Evolutionary conservation across 2,113 vertebrate genomes (phyloP).

Genomic region (Clinocottus analis): DNA sequence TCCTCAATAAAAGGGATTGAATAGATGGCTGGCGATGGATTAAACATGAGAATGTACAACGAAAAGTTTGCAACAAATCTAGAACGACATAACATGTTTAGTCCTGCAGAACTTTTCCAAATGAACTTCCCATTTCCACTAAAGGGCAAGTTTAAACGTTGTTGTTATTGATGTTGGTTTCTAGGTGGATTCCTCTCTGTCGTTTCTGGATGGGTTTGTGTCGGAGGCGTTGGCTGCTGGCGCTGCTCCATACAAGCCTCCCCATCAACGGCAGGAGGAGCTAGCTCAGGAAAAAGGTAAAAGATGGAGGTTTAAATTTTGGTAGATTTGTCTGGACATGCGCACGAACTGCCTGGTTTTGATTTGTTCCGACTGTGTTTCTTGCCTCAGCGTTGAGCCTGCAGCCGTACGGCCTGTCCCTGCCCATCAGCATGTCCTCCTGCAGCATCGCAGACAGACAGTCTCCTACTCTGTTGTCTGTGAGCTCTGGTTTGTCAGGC

Average conservation of each 20-base stretch:
- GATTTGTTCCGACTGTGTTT: conserved; percentile 30
- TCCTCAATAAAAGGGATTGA: too few species aligned
- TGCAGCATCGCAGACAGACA: conserved; percentile 88
- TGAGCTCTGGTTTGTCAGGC: conserved; percentile 90
- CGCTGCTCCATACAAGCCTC: conserved; percentile 94
- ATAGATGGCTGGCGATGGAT: too few species aligned
- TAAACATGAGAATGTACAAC: too few species aligned
- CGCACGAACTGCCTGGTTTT: conserved; percentile 26
- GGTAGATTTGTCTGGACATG: not conserved
- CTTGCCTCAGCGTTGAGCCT: conserved; percentile 89
- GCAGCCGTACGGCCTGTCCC: conserved; percentile 92
- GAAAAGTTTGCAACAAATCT: too few species aligned
- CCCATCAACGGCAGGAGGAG: conserved; percentile 94
- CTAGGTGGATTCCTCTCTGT: conserved; percentile 96
- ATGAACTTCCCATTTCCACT: not conserved
- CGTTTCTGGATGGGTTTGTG: conserved; percentile 96
- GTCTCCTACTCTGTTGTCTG: conserved; percentile 91
- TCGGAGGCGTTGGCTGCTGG: conserved; percentile 91
- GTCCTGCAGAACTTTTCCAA: not conserved
- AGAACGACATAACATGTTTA: too few species aligned
- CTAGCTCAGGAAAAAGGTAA: conserved; percentile 91
- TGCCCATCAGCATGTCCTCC: conserved; percentile 87
- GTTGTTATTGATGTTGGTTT: conserved; percentile 19
- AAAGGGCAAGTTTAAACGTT: conserved; percentile 5
- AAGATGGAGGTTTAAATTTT: conserved; percentile 80